Evolutionary conservation across 2,797 vertebrate species (phyloP), one percentile per base, ranked within the genome.

Genomic region (Triplophysa bombifrons): DNA sequence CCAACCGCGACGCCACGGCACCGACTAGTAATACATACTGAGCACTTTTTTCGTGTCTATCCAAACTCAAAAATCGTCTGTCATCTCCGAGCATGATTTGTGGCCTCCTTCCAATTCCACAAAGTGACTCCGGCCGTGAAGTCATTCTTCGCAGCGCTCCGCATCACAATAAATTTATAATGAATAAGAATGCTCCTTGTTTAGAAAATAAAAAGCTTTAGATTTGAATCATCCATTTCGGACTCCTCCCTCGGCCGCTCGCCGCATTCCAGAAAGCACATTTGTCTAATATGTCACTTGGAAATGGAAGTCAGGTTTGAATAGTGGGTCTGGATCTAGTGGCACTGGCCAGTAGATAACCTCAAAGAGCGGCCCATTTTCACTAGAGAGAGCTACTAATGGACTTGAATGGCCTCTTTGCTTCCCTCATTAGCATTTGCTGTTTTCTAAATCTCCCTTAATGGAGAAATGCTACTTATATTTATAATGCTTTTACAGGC

Each of bases 401-500:
- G 94, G 92, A 94, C 91, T 90, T 71, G 85, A 94, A 93, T 93
- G 90, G 91, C 91, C 91, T 92, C 86, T 90, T 87, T 82, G 85
- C 86, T 87, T 89, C 89, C 89, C 91, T 93, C 91, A 94, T 94
- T 94, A 93, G 90, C 92, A 93, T 94, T 93, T 91, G 90, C 91
- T 92, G 90, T 89, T 92, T 89, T 91, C 90, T 84, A 87, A 91
- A 90, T 91, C 88, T 89, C 90, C 87, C 84, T 92, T 94, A 94
- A 94, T 93, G 92, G 92, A 92, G 88, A 90, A 92, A 92, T 89
- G 90, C 88, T 89, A 91, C 90, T 92, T 92, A 92, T 93, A 93
- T 93, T 94, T 93, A 93, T 92, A 93, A 93, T 91, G 92, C 94
- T 94, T 93, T 94, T 93, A 93, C 91, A 91, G 90, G 89, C 85